A percentile compares a stretch with the other conserved stretches of the same genome.
Conservation (phyloP, 2,113 vertebrate species). For the Atlantisia rogersi region DNA sequence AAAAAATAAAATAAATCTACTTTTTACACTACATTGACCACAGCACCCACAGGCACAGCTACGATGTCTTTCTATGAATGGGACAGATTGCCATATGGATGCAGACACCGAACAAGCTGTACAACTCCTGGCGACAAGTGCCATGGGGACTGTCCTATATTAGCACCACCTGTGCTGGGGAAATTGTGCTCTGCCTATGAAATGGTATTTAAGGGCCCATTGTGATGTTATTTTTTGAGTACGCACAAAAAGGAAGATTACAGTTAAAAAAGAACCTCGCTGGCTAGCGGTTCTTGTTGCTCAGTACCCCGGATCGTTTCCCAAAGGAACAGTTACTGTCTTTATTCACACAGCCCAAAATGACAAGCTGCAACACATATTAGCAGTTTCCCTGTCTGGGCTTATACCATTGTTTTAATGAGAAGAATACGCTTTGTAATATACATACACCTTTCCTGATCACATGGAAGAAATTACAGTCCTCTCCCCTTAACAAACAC, state of each 20-base stretch:
- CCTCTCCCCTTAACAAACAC: neutral
- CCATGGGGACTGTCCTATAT: conserved; percentile 92
- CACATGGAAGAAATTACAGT: neutral
- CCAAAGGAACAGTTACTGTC: conserved; percentile 69
- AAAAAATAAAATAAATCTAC: conserved; percentile 14
- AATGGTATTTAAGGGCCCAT: conserved; percentile 73
- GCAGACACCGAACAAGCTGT: conserved; percentile 88
- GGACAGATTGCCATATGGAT: conserved; percentile 91
- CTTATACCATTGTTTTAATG: conserved; percentile 57
- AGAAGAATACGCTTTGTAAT: conserved; percentile 61
- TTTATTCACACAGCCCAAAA: conserved; percentile 69
- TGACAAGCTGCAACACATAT: conserved; percentile 71
- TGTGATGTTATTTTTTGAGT: conserved; percentile 71
- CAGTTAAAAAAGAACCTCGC: conserved; percentile 70
- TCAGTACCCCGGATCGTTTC: conserved; percentile 69
- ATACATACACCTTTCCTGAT: conserved; percentile 12
- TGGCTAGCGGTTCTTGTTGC: conserved; percentile 69
- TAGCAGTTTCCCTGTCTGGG: conserved; percentile 70
- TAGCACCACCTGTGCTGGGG: conserved; percentile 88
- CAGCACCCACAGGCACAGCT: conserved; percentile 76
- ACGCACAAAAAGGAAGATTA: conserved; percentile 70
- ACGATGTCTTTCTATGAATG: conserved; percentile 78
- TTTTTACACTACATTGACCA: conserved; percentile 78
- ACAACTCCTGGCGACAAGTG: conserved; percentile 87
- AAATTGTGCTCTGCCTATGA: conserved; percentile 72